These are phyloP conservation scores for Heteromurus nitidus DNA, from an alignment of 2,888 invertebrate genomes.

Conservation along the genomic window DNA sequence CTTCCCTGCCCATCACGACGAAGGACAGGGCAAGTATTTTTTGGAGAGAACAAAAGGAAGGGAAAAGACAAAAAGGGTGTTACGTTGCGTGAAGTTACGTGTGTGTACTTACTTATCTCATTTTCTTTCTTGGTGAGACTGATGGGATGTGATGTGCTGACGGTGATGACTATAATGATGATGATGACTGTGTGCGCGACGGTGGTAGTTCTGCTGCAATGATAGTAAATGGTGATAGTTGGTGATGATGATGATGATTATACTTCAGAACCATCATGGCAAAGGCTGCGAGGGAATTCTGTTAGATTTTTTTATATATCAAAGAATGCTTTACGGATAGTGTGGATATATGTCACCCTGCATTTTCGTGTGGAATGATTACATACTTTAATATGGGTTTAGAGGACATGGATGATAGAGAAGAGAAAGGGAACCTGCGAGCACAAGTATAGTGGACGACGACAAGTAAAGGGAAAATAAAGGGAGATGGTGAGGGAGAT, in stretches of 20 bases:
- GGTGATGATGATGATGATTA: conserved; percentile 25
- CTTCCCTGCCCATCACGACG: background rate
- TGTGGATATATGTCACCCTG: background rate
- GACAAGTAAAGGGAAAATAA: conserved; percentile 48
- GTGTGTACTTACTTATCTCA: conserved; percentile 46
- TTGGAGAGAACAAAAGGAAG: conserved; percentile 12
- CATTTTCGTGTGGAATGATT: background rate
- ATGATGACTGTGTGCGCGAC: conserved; percentile 19
- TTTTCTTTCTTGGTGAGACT: conserved; percentile 36
- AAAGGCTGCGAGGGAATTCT: background rate
- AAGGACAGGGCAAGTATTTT: background rate
- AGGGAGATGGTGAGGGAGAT: conserved; percentile 57
- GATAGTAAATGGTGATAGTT: conserved; percentile 24
- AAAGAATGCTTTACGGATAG: too few species aligned
- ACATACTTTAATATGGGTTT: background rate
- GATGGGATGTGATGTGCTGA: conserved; percentile 47
- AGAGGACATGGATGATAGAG: conserved; percentile 1
- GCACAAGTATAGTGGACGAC: conserved; percentile 13
- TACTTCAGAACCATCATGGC: conserved; percentile 13
- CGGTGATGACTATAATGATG: conserved; percentile 49
- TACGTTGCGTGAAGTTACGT: conserved; percentile 29
- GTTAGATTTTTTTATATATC: background rate
- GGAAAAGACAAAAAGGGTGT: conserved; percentile 46
- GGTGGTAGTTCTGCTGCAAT: conserved; percentile 20
- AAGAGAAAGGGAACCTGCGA: conserved; percentile 22